Evolutionary conservation across 2,797 vertebrate species (phyloP), one percentile per base, ranked within the genome.

Genomic region (Propithecus perrieri): DNA sequence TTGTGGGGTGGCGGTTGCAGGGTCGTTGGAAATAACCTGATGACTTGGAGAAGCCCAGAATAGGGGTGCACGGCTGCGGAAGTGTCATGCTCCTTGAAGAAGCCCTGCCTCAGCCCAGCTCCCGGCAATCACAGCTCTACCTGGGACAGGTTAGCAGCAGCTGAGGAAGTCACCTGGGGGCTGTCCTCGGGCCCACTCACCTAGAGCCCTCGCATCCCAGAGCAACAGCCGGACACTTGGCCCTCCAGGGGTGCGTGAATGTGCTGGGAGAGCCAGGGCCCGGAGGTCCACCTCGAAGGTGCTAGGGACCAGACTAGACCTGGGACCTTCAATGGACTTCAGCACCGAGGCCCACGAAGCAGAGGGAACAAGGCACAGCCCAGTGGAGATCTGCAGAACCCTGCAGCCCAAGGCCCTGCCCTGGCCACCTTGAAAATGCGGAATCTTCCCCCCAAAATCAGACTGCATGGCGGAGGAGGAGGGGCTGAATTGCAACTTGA

Each of bases 21-120:
- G 11, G 8, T 48, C 57, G 74, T 85, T 53, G 59, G 63, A 78
- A 85, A 89, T 8, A n/a, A 46, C 2, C 4, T 10, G n/a, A 0
- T 26, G 9, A 59, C 43, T 38, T 46, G 20, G 85, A 86, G n/a
- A 88, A 28, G n/a, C 17, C 35, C 35, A 24, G 30, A 50, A 15
- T 0, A 15, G 53, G 18, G 7, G 2, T 2, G 0, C 22, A 55
- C 0, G 15, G 17, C 69, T 65, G 6, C 30, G 38, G 28, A 67
- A 24, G 61, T 1, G 30, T 2, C 65, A 72, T 0, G 2, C 0
- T 41, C 38, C 15, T 28, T 30, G 28, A 24, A 80, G 81, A 85
- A n/a, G 33, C 8, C 24, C 43, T 22, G 43, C 8, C 53, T 69
- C 8, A 22, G 38, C 10, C 5, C 43, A 53, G n/a, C 81, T 63